A percentile compares a stretch with the other conserved stretches of the same genome.
These are phyloP conservation scores for Cryptus viduatorius DNA, from an alignment of 2,888 invertebrate genomes.

Conservation along the genomic window DNA sequence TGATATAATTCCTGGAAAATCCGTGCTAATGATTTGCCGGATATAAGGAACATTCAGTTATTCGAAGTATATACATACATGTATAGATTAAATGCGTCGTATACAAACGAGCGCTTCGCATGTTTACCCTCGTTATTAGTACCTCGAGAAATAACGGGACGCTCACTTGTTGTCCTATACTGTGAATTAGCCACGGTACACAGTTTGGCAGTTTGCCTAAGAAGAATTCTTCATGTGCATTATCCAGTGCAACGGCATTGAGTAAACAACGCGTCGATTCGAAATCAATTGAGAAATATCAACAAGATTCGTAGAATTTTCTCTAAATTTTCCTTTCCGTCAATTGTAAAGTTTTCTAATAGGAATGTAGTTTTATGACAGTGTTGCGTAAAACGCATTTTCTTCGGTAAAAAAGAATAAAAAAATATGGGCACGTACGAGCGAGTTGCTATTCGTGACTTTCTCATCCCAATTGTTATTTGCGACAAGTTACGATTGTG, in stretches of 20 bases:
- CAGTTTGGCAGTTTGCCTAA: background rate
- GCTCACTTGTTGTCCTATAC: conserved; percentile 7
- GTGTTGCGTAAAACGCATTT: no score
- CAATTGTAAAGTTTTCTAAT: background rate
- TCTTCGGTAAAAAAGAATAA: no score
- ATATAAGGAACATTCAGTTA: background rate
- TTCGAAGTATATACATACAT: background rate
- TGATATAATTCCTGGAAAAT: background rate
- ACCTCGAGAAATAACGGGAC: conserved; percentile 25
- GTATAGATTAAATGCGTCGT: conserved; percentile 1
- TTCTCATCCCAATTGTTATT: no score
- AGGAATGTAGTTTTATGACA: background rate
- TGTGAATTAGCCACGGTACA: background rate
- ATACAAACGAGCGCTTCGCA: conserved; percentile 26
- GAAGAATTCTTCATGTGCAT: conserved; percentile 2
- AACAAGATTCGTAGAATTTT: background rate
- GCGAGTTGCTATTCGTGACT: no score
- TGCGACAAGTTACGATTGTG: no score
- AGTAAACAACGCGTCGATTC: background rate
- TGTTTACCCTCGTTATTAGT: conserved; percentile 26
- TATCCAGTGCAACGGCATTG: conserved; percentile 2
- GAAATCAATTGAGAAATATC: conserved; percentile 7
- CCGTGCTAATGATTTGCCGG: background rate
- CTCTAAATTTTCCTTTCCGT: background rate
- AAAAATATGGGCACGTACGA: no score